Evolutionary conservation across 1,140 invertebrate genomes (phyloP).

Genomic region (Yoshiicerus persimilis): DNA sequence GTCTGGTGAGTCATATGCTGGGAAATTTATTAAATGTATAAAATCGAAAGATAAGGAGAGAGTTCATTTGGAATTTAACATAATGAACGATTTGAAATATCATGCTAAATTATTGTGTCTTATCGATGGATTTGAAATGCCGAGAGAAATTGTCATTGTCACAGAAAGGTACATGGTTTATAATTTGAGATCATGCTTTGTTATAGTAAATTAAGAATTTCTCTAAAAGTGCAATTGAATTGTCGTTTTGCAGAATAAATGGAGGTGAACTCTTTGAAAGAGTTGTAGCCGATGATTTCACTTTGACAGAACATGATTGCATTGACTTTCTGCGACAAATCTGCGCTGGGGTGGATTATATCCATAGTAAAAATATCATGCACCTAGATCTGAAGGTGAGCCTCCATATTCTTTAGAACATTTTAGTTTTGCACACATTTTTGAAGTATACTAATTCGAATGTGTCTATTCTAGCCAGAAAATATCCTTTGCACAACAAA

Average conservation of each 20-base stretch:
- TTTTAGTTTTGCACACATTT: neutral
- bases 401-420: neutral
- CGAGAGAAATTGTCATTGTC: slow-evolving; percentile 84
- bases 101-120: slow-evolving; percentile 89
- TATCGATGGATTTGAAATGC: slow-evolving; percentile 81
- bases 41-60: slow-evolving; percentile 79
- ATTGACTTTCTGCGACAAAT: slow-evolving; percentile 90
- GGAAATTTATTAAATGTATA: slow-evolving; percentile 85
- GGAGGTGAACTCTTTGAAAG: slow-evolving; percentile 91
- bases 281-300: slow-evolving; percentile 88
- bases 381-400: slow-evolving; percentile 83
- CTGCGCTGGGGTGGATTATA: slow-evolving; percentile 83
- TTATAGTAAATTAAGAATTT: no score
- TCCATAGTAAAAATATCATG: slow-evolving; percentile 81
- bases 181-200: no score
- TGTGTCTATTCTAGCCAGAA: slow-evolving; percentile 66
- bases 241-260: slow-evolving; percentile 69
- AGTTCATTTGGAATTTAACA: slow-evolving; percentile 84
- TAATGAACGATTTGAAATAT: slow-evolving; percentile 79
- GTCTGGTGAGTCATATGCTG: slow-evolving; percentile 68
- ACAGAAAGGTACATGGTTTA: slow-evolving; percentile 80
- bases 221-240: neutral
- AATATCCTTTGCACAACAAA: slow-evolving; percentile 87
- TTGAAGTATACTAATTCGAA: neutral
- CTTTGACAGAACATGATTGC: slow-evolving; percentile 84